A percentile compares a stretch with the other conserved stretches of the same genome.
These are phyloP conservation scores for Nemopilema nomurai DNA, from an alignment of 30 jellyfish, hydroid and myxozoan species.

Conservation along the genomic window DNA sequence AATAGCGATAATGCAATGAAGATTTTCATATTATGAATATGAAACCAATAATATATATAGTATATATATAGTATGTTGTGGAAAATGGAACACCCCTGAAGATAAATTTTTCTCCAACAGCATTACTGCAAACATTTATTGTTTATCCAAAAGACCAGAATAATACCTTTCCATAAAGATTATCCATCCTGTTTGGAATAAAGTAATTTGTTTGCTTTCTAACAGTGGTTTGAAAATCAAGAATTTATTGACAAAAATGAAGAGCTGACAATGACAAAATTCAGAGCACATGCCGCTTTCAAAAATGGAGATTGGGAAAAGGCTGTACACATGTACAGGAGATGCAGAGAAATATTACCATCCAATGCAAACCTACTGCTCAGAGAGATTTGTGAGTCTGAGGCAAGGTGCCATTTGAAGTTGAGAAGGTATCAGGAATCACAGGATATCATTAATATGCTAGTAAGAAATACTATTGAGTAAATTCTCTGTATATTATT, in stretches of 20 bases:
- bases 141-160: no score
- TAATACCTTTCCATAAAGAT: no score
- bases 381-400: conserved; percentile 42
- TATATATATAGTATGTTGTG: no score
- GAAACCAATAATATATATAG: no score
- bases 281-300: conserved; percentile 43
- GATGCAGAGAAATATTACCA: conserved; percentile 36
- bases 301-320: conserved; percentile 13
- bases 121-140: no score
- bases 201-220: not conserved
- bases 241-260: conserved; percentile 32
- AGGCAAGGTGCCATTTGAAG: conserved; percentile 36
- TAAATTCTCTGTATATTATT: not conserved
- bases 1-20: no score
- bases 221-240: conserved; percentile 37
- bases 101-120: no score
- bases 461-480: conserved; percentile 5
- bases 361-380: conserved; percentile 43
- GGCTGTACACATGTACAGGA: conserved; percentile 11
- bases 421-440: conserved; percentile 26
- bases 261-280: conserved; percentile 32
- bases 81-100: no score
- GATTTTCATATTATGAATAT: no score
- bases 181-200: no score
- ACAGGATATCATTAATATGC: not conserved